A percentile compares a stretch with the other conserved stretches of the same genome.
Evolutionary conservation across 2,797 vertebrate species (phyloP).

Genomic region (Astyanax mexicanus): DNA sequence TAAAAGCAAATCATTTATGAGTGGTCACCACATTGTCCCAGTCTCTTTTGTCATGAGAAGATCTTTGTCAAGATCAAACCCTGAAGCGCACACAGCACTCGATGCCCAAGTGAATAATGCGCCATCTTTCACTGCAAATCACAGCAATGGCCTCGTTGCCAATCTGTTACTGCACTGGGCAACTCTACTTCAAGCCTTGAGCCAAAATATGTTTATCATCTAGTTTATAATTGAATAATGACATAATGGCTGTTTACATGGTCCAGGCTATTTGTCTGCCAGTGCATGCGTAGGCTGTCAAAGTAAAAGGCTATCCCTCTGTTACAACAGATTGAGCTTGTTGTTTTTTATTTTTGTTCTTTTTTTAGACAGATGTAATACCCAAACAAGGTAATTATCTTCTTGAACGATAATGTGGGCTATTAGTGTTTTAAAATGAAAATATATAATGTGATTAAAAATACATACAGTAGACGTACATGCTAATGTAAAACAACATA

Average conservation of each 20-base stretch:
- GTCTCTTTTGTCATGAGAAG: conserved; percentile 24
- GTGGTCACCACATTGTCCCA: neutral
- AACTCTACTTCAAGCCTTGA: conserved; percentile 43
- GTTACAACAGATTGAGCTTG: conserved; percentile 27
- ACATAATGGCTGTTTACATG: conserved; percentile 50
- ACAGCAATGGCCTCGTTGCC: conserved; percentile 41
- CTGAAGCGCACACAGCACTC: conserved; percentile 32
- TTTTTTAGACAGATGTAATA: neutral
- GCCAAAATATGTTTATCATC: conserved; percentile 55
- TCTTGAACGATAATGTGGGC: neutral
- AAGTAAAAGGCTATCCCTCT: conserved; percentile 37
- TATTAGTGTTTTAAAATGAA: neutral
- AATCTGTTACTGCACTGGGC: conserved; percentile 46
- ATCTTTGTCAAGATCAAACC: conserved; percentile 23
- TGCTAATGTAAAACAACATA: too few species aligned
- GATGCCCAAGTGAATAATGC: conserved; percentile 37
- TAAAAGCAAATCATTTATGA: conserved; percentile 1
- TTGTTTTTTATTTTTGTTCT: neutral
- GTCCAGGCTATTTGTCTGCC: conserved; percentile 42
- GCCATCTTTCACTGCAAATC: conserved; percentile 36
- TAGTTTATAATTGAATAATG: conserved; percentile 56
- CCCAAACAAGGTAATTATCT: neutral
- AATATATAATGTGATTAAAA: neutral
- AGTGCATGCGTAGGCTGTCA: conserved; percentile 37
- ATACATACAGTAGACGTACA: neutral